These are phyloP conservation scores for Athene cunicularia DNA, from an alignment of 2,113 vertebrate species.

Conservation along the genomic window DNA sequence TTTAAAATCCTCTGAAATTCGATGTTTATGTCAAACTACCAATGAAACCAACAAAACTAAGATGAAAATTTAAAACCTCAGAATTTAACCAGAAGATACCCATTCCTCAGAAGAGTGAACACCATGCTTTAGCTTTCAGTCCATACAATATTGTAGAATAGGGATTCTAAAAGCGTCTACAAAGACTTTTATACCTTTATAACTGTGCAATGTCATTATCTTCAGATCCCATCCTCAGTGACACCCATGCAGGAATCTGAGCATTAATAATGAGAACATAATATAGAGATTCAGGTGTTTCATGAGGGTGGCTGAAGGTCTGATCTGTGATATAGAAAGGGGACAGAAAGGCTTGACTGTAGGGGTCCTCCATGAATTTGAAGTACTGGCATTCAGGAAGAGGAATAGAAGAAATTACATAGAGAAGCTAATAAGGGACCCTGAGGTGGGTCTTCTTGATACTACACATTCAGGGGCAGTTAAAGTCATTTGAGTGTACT, in stretches of 20 bases:
- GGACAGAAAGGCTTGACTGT: background rate
- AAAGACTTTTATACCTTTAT: background rate
- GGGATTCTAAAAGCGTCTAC: background rate
- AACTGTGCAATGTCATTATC: background rate
- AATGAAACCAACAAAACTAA: background rate
- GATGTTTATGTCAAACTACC: background rate
- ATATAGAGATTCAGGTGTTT: background rate
- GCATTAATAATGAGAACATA: background rate
- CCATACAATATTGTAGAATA: background rate
- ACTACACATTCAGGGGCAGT: background rate
- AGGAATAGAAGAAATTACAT: background rate
- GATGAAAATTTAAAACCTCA: background rate
- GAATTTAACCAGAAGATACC: background rate
- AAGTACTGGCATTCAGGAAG: background rate
- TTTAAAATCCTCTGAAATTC: background rate
- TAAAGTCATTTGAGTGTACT: background rate
- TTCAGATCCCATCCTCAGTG: background rate
- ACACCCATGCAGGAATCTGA: background rate
- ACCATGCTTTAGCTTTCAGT: background rate
- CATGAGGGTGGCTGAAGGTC: background rate
- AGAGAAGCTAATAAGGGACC: background rate
- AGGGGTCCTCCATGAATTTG: background rate
- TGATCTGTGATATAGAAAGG: background rate
- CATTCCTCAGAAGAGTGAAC: background rate
- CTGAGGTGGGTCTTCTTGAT: background rate